Evolutionary conservation across 2,113 vertebrate species (phyloP).

Genomic region (Acrocephalus arundinaceus): DNA sequence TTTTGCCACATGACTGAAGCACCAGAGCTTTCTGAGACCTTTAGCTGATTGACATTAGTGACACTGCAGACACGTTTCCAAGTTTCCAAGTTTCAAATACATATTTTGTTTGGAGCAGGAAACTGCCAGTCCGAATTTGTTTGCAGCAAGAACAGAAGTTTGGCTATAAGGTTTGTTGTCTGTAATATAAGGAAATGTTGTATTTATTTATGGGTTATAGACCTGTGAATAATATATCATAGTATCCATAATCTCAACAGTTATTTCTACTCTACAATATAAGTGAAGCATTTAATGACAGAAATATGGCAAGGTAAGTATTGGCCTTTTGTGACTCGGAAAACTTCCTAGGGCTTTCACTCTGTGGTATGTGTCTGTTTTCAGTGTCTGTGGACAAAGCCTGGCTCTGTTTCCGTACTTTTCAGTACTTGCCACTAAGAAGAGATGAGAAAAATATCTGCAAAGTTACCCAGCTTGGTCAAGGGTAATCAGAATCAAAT

Average conservation of each 20-base stretch:
- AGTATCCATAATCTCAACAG: background rate
- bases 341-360: background rate
- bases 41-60: background rate
- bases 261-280: conserved; percentile 15
- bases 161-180: background rate
- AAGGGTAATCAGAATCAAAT: background rate
- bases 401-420: background rate
- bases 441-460: background rate
- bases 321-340: background rate
- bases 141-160: background rate
- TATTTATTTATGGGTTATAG: conserved; percentile 14
- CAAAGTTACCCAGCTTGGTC: background rate
- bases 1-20: background rate
- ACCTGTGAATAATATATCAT: conserved; percentile 12
- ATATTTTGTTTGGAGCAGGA: background rate
- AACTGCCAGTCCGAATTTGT: background rate
- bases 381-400: background rate
- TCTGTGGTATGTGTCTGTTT: background rate
- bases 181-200: background rate
- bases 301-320: background rate
- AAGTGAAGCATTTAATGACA: conserved; percentile 17
- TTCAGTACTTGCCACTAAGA: background rate
- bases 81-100: background rate
- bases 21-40: background rate
- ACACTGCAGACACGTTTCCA: background rate